Evolutionary conservation across 2,888 invertebrate species (phyloP), one percentile per base, ranked within the genome.

Genomic region (Ariolimax columbianus): DNA sequence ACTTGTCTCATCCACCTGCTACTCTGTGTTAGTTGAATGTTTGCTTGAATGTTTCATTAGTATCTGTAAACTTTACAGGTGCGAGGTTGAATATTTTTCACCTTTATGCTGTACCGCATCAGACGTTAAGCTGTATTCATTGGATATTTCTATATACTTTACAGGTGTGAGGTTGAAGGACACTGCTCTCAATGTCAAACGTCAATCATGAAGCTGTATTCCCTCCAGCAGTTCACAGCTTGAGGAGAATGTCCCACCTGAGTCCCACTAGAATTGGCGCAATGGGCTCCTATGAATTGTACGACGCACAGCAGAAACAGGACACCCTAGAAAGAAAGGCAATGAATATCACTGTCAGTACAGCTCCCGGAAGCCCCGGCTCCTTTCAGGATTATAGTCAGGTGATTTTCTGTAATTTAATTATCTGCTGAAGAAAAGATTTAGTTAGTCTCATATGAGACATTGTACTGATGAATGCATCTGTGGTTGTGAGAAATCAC

Each of bases 321-420:
- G 51, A 72, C 0, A 38, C 66, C 9, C 47, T 36, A 23, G 47
- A 36, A 23, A 26, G n/a, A 33, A 63, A 36, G 33, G 36, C 0
- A 30, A 14, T 81, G 40, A 80, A 70, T 36, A 26, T 17, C 11
- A 19, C 55, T 11, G 72, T 26, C 7, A 55, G 72, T 7, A 17
- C 72, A 33, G 81, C 81, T 6, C 81, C 81, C 6, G 81, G 81
- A n/a, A 81, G 81, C 17, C 81, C 81, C 70, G 72, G 72, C 2
- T 51, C 81, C 19, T 33, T 51, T 1, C 72, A 55, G 23, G 81
- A 81, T 70, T 81, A 72, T 55, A 81, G n/a, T 26, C 70, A 72
- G 81, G 81, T 81, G 23, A 51, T 19, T 33, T n/a, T 47, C 19
- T 55, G 17, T 63, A 63, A 23, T 63, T 17, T 55, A 55, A 11